Base-by-base conservation (phyloP, 2,888 invertebrate genomes). In the Parnassius mnemosyne region DNA sequence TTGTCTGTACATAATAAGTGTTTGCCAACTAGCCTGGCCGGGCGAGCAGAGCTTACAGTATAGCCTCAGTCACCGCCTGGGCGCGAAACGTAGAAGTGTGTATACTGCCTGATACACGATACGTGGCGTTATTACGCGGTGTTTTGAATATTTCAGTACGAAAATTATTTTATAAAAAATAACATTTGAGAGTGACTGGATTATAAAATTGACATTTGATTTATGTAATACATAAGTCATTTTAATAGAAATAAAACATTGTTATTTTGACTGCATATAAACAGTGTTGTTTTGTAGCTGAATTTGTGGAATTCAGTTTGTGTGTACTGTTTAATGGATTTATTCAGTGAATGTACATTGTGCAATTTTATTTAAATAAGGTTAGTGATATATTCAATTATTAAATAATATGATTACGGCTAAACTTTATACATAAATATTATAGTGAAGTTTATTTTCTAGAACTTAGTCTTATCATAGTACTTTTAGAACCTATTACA, bases 1-100 rank as follows among this genome's bases (percentile, higher is more conserved):
- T 66, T 65, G 53, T 60, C 50, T 78, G 73, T 75, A 60, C 53
- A 3, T n/a, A 51, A 59, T n/a, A 80, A 79, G 65, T 89, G 82
- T 86, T 77, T 89, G 89, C 65, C 79, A 63, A 68, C 66, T 70
- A 82, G 87, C 79, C 84, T 83, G 89, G 85, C 89, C 89, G 89
- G 85, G 81, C 83, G 72, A 81, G 80, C 77, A 77, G 77, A 85
- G 85, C 86, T 84, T 81, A 76, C 79, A 67, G 73, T 77, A 79
- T 79, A 82, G 84, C 87, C 88, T 87, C 88, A 89, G 89, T 89
- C 78, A 78, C 77, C 79, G 79, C 81, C 83, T 74, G 78, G 78
- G 74, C 74, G 77, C 77, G 69, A 75, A 67, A 58, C 64, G 60
- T 57, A 47, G 41, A 12, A 25, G 63, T 57, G 59, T 61, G 62